Conservation (phyloP, 64 coral and sea anemone species). For the Acropora yongei region DNA sequence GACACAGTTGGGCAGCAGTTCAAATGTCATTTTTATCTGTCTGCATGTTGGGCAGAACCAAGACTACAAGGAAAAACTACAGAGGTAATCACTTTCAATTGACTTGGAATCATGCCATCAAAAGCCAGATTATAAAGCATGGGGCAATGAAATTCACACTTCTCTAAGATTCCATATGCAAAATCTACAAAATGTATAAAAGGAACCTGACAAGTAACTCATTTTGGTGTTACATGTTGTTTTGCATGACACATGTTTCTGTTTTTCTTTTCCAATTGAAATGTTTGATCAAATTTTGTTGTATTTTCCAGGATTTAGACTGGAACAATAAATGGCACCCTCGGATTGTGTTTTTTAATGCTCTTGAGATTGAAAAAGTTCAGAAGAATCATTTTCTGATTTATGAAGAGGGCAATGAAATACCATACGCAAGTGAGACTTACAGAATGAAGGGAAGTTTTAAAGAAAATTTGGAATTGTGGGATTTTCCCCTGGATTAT, state of each 20-base stretch:
- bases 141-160: no score
- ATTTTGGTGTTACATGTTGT: no score
- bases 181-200: no score
- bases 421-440: constrained; percentile 71
- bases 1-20: constrained; percentile 86
- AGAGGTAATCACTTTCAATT: constrained; percentile 3
- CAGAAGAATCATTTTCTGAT: constrained; percentile 72
- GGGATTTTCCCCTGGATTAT: constrained; percentile 82
- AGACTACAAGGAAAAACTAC: constrained; percentile 56
- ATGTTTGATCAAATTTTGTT: background rate
- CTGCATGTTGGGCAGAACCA: constrained; percentile 79
- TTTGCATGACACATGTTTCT: no score
- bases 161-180: no score
- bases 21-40: constrained; percentile 77
- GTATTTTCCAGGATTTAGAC: constrained; percentile 62
- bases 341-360: constrained; percentile 84
- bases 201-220: no score
- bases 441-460: constrained; percentile 85
- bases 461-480: constrained; percentile 76
- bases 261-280: background rate
- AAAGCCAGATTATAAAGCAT: no score
- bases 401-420: constrained; percentile 57
- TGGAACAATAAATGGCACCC: constrained; percentile 86
- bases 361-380: constrained; percentile 67
- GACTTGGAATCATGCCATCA: background rate